phyloP scores from a whole-genome alignment of 2,888 invertebrate genomes.

The Cinara cedri region DNA sequence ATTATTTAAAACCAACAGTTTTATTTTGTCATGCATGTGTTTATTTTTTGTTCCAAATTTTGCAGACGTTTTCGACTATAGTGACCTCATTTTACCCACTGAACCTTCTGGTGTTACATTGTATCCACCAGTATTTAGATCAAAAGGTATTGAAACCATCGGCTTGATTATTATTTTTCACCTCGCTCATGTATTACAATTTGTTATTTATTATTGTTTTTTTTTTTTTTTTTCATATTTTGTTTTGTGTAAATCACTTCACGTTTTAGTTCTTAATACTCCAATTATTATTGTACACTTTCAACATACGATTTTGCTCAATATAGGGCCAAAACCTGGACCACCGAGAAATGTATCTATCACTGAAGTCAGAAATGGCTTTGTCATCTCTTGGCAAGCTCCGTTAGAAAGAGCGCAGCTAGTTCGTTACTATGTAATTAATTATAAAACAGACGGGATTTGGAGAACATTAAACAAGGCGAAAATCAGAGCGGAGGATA shows the following conservation, averaged over 20 bases:
- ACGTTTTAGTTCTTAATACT: neutral
- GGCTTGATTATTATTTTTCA: conserved; percentile 40
- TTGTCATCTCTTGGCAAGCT: conserved; percentile 88
- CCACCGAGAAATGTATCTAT: conserved; percentile 90
- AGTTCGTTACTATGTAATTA: conserved; percentile 88
- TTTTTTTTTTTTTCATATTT: neutral
- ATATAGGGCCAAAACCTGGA: conserved; percentile 86
- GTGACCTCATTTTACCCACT: conserved; percentile 76
- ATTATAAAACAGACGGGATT: conserved; percentile 86
- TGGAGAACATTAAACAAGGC: conserved; percentile 89
- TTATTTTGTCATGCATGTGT: conserved; percentile 57
- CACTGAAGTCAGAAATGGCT: conserved; percentile 86
- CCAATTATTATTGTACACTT: neutral
- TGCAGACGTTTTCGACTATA: conserved; percentile 77
- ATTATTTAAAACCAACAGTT: conserved; percentile 57
- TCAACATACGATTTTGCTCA: conserved; percentile 44
- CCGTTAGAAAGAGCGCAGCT: conserved; percentile 81
- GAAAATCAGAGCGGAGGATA: conserved; percentile 86
- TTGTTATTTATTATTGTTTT: neutral
- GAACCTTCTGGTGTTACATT: conserved; percentile 75
- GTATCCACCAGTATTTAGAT: conserved; percentile 73
- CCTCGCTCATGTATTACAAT: conserved; percentile 1
- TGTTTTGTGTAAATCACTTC: neutral
- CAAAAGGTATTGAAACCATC: conserved; percentile 69
- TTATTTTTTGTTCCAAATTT: conserved; percentile 62